These are phyloP conservation scores for Alces alces DNA, from an alignment of 2,113 vertebrate species.

Conservation along the genomic window DNA sequence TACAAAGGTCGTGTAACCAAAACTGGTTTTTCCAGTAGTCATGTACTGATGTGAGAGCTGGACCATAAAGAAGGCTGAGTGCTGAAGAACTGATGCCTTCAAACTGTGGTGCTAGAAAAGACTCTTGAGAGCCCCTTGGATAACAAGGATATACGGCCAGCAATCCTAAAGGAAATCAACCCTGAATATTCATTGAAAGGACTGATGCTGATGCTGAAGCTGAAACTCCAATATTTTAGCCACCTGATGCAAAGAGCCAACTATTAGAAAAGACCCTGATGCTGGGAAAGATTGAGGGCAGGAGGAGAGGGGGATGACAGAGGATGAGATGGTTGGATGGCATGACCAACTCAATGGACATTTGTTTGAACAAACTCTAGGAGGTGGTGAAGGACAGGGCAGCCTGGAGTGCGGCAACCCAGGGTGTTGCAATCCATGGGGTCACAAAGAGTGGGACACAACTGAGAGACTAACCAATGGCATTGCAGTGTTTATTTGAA, in stretches of 20 bases:
- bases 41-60: not conserved
- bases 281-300: not conserved
- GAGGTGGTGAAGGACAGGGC: not conserved
- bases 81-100: not conserved
- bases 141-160: not conserved
- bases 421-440: not conserved
- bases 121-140: not conserved
- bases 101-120: not conserved
- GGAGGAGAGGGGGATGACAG: rapidly evolving
- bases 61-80: not conserved
- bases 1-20: not conserved
- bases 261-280: not conserved
- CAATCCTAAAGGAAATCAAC: not conserved
- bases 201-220: not conserved
- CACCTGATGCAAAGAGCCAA: not conserved
- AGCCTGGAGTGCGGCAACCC: not conserved
- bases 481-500: not conserved
- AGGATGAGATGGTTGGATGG: not conserved
- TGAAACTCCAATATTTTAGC: not conserved
- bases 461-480: not conserved
- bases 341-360: not conserved
- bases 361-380: not conserved
- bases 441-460: rapidly evolving
- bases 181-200: not conserved
- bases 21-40: not conserved